Base-by-base conservation (phyloP, 2,113 vertebrate species). In the Turnix velox region DNA sequence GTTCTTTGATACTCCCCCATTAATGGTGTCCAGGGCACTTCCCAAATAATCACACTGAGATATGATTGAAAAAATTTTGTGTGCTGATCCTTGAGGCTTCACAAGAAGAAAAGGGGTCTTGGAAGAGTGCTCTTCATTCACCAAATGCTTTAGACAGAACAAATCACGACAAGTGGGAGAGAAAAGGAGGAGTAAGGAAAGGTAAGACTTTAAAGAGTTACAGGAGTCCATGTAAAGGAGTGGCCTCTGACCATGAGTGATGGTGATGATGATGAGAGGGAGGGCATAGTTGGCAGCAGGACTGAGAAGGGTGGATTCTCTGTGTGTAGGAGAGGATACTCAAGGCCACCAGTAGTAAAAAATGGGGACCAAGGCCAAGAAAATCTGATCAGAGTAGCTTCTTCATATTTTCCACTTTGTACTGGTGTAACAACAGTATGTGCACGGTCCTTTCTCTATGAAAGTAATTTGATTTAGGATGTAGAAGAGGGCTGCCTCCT, bases 71-170 rank as follows among this genome's bases (percentile, higher is more conserved):
- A 88, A 84, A 87, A 77, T 33, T 45, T 51, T 33, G 24, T 62
- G 31, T 81, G 43, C 39, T 94, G 16, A 81, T 84, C 54, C 52
- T 80, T 81, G 43, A 14, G 63, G 55, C 39, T 12, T 92, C 43
- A 69, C 43, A 69, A 83, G 61, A 82, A 83, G 67, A 51, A 91
- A 80, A 77, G 11, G 24, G 37, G 39, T 42, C 40, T 91, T 65
- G 59, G 76, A 89, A 96, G 55, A 87, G 40, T 49, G 59, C 40
- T 69, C 45, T 92, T 93, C 45, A 66, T 90, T 90, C 63, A 81
- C 25, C 62, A 87, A 89, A 78, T 75, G 28, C 42, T 83, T 88
- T 48, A 30, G 49, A 76, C 39, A 35, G 69, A 82, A 76, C 6
- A 1, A 83, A 75, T 83, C 52, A 31, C 59, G 35, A 63, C 31